Percentiles rank a stretch among this genome's conserved stretches.
Evolutionary conservation across 1,140 invertebrate genomes (phyloP).

Genomic region (Drosophila rufa): DNA sequence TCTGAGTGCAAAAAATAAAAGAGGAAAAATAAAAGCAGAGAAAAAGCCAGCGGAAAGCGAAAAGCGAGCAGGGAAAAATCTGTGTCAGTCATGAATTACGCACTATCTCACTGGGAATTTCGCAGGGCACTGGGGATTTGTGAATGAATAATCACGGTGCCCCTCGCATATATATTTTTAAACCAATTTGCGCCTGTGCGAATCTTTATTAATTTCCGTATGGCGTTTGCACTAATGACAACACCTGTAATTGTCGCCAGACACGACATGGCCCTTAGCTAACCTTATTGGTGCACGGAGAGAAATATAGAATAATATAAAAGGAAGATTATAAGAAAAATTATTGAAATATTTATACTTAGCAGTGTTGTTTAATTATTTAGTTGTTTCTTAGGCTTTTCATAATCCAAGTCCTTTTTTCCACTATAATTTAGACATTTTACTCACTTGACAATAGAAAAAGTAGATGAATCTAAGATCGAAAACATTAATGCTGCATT

Average conservation of each 20-base stretch:
- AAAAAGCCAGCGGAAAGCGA: background rate
- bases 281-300: constrained; percentile 4
- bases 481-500: too few species aligned
- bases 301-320: background rate
- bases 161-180: constrained; percentile 10
- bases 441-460: too few species aligned
- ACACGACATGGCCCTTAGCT: constrained; percentile 19
- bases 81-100: constrained; percentile 70
- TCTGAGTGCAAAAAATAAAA: constrained; percentile 26
- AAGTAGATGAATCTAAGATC: too few species aligned
- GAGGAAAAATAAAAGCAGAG: constrained; percentile 1
- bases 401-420: too few species aligned
- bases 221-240: constrained; percentile 30
- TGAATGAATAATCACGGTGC: constrained; percentile 34
- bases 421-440: too few species aligned
- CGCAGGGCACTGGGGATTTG: constrained; percentile 20
- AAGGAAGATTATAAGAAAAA: background rate
- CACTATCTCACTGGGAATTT: constrained; percentile 41
- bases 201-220: constrained; percentile 41
- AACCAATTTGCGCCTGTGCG: constrained; percentile 24
- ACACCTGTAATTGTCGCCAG: constrained; percentile 37
- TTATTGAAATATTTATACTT: background rate
- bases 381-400: too few species aligned
- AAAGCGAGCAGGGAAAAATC: constrained; percentile 41
- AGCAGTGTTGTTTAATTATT: too few species aligned